Evolutionary conservation across 2,113 vertebrate species (phyloP), one percentile per base, ranked within the genome.

Genomic region (Rostratula benghalensis): DNA sequence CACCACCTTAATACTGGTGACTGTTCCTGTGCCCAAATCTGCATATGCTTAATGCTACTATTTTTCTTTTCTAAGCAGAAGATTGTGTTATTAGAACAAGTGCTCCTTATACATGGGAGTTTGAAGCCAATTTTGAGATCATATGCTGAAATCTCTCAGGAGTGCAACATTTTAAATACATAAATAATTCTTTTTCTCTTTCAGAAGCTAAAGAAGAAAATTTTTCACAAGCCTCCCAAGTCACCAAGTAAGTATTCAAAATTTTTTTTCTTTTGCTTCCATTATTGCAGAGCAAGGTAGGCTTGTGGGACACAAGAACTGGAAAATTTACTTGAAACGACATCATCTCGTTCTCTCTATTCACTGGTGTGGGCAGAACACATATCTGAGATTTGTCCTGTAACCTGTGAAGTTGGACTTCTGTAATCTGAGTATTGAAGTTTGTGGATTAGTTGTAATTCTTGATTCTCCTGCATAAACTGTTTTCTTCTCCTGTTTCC

Each of bases 191-290:
- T n/a, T 84, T 92, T 83, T 96, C 39, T 94, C 77, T 97, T 93
- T 54, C 97, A 99, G 99, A 98, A 95, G 93, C 79, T 98, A 45
- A 98, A 97, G 77, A 98, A 97, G 95, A 98, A 97, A 92, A 95
- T 96, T 50, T 91, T 94, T 61, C 83, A 89, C 73, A 99, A 98
- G 83, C 98, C 98, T 89, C 98, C 98, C 31, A 96, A 96, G 33
- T 98, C 98, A 77, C 98, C 98, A 74, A 99, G 99, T 99, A 97
- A 98, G 99, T 97, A 39, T 50, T 54, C 5, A 35, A 33, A 56
- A n/a, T 3, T n/a, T 46, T n/a, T 65, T 87, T 79, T 51, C 6
- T 53, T 89, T 43, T 75, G 16, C 22, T 51, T 68, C 48, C 3
- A 3, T 18, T 60, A 1, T 22, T 75, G 22, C 19, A 59, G 43